Base-by-base conservation (phyloP, 2,888 invertebrate genomes). In the Zeuzera pyrina region DNA sequence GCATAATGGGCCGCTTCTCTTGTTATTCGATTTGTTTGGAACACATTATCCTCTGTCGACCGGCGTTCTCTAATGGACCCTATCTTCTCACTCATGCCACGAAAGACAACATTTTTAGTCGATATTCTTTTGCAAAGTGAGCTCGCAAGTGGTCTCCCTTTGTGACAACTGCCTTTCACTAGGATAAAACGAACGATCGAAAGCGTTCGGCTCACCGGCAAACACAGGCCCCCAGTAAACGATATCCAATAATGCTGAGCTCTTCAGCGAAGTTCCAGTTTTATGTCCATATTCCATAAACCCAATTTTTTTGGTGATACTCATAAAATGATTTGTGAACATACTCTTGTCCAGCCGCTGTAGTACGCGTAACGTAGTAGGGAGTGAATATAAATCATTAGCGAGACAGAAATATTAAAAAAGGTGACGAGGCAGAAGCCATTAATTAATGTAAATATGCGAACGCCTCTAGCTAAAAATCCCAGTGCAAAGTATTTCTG, bases 21-120 rank as follows among this genome's bases (percentile, higher is more conserved):
- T 48, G 50, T 69, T 69, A 77, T 77, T 78, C 70, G 74, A 78
- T 79, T 77, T 70, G 61, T 62, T 59, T 51, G 47, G 55, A 65
- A 61, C 61, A 64, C 62, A 64, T 67, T 67, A 60, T 47, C 53
- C 53, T 45, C 52, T 51, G 52, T 47, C 21, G 15, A 44, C 49
- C 43, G 40, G 43, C 40, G 50, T n/a, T 44, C 57, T 52, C 58
- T 74, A 74, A 76, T 72, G 71, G 67, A 63, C 62, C 49, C 51
- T 49, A 51, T 56, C 59, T 67, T 62, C 76, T 70, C 66, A 64
- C 60, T 56, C 52, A 43, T 37, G n/a, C 41, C 52, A 49, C 46
- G 49, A 53, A 58, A 59, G 43, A 50, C 49, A 60, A 63, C 65
- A 62, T 52, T 65, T 71, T 67, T 65, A 61, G 51, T 51, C 52